phyloP scores from a whole-genome alignment of 2,797 vertebrate species.

The Gouania willdenowi region DNA sequence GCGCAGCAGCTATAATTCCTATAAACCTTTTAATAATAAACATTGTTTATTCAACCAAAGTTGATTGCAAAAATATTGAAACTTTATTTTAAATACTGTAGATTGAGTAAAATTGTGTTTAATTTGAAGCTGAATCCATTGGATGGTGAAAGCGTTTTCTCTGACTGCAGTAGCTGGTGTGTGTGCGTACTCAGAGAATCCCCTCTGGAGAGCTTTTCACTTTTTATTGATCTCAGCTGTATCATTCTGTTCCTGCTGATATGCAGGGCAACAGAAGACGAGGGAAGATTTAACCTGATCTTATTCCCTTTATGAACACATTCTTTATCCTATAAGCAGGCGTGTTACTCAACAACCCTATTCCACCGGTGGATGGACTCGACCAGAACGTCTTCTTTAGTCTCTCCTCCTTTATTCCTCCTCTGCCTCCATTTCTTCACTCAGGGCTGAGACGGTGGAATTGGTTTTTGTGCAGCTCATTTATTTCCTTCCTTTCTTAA shows the following conservation, averaged over 20 bases:
- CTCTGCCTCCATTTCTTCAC: constrained; percentile 23
- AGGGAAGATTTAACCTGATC: constrained; percentile 12
- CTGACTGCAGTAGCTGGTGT: constrained; percentile 1
- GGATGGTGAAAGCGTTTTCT: background rate
- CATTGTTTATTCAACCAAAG: too few species aligned
- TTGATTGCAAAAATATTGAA: too few species aligned
- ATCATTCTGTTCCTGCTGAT: constrained; percentile 13
- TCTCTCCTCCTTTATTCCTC: constrained; percentile 18
- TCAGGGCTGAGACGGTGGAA: constrained; percentile 45
- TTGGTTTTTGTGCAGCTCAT: constrained; percentile 48
- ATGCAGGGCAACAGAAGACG: background rate
- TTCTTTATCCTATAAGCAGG: constrained; percentile 13
- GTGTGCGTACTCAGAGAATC: constrained; percentile 14
- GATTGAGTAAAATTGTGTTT: too few species aligned
- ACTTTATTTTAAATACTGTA: too few species aligned
- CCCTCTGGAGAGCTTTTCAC: constrained; percentile 8
- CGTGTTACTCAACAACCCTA: constrained; percentile 31
- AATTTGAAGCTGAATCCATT: too few species aligned
- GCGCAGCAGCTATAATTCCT: too few species aligned
- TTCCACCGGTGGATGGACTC: constrained; percentile 33
- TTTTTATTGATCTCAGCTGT: constrained; percentile 10
- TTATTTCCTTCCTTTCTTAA: too few species aligned
- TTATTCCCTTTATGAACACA: background rate
- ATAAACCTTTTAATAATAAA: too few species aligned
- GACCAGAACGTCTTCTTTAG: constrained; percentile 45